A percentile compares a stretch with the other conserved stretches of the same genome.
phyloP scores from a whole-genome alignment of 1,140 invertebrate genomes.

The Caenorhabditis briggsae region DNA sequence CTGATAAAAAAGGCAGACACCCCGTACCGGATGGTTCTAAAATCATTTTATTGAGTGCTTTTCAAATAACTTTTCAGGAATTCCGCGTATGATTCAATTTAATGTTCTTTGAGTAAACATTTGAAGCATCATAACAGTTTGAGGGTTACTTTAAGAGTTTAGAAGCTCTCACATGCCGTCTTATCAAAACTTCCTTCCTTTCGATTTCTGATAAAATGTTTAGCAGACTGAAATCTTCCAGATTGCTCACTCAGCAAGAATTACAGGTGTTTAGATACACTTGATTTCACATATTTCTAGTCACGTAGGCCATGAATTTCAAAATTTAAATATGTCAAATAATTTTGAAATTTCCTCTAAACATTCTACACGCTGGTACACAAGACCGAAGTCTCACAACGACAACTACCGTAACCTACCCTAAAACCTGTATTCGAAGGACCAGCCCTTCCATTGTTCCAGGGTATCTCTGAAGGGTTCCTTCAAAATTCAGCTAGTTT shows the following conservation, averaged over 20 bases:
- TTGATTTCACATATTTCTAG: too few species aligned
- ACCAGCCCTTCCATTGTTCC: too few species aligned
- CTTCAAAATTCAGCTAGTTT: too few species aligned
- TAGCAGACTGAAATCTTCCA: not conserved
- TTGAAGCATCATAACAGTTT: not conserved
- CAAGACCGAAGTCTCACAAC: too few species aligned
- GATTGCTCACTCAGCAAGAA: not conserved
- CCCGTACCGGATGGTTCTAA: constrained; percentile 1
- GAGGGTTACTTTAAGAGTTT: not conserved
- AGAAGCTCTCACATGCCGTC: not conserved
- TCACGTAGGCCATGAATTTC: too few species aligned
- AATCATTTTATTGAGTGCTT: not conserved
- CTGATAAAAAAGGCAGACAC: constrained; percentile 35
- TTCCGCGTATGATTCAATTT: constrained; percentile 41
- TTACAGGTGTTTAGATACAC: not conserved
- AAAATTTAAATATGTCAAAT: too few species aligned
- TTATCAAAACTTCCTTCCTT: constrained; percentile 33
- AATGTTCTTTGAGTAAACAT: constrained; percentile 1
- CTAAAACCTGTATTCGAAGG: too few species aligned
- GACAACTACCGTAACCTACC: too few species aligned
- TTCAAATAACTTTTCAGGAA: not conserved
- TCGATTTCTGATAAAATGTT: not conserved
- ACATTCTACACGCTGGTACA: too few species aligned
- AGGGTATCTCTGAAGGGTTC: too few species aligned
- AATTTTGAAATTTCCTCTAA: too few species aligned